phyloP scores from a whole-genome alignment of 2,797 vertebrate species.

The Luscinia megarhynchos region DNA sequence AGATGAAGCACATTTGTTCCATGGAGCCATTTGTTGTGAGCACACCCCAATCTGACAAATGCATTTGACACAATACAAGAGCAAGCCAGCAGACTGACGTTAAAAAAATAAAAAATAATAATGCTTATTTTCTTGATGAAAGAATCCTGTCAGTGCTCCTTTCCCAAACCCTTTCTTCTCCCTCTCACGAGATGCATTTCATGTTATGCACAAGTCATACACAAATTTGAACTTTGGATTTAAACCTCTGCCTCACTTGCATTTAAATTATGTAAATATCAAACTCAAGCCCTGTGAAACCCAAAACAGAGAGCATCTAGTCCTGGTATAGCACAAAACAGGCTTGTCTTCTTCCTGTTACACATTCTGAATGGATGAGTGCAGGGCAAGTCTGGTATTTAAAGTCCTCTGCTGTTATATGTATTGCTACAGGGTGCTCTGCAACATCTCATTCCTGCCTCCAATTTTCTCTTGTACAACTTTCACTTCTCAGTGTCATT shows the following conservation, averaged over 20 bases:
- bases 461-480: background rate
- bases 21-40: constrained; percentile 17
- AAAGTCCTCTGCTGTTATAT: background rate
- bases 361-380: background rate
- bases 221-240: constrained; percentile 59
- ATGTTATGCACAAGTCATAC: background rate
- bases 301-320: constrained; percentile 23
- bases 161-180: constrained; percentile 10
- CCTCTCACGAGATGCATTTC: background rate
- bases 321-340: constrained; percentile 2
- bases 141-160: constrained; percentile 11
- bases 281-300: constrained; percentile 39
- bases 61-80: constrained; percentile 16
- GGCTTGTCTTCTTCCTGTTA: background rate
- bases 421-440: background rate
- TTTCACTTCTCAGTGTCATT: background rate
- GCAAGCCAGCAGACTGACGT: background rate
- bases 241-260: constrained; percentile 39
- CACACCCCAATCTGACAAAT: constrained; percentile 23
- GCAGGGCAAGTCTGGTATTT: background rate
- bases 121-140: constrained; percentile 34
- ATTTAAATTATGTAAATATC: constrained; percentile 62
- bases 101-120: constrained; percentile 17
- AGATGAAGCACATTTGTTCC: constrained; percentile 34
- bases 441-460: background rate